These are phyloP conservation scores for Monochamus saltuarius DNA, from an alignment of 1,140 invertebrate species.

Conservation along the genomic window DNA sequence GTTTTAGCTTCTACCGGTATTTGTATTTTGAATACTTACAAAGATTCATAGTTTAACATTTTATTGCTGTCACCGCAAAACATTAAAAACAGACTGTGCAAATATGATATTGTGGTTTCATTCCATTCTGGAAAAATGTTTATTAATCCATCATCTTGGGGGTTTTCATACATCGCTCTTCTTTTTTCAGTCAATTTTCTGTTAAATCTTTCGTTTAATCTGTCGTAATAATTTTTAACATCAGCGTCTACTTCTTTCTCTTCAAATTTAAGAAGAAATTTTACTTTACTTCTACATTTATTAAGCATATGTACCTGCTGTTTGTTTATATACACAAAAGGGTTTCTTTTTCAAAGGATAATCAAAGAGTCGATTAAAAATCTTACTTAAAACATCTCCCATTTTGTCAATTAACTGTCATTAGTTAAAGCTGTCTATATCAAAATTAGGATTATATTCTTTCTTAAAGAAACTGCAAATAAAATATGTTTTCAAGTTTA, in stretches of 20 bases:
- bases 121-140: conserved; percentile 56
- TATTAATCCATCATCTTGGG: conserved; percentile 50
- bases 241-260: no score
- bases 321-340: conserved; percentile 3
- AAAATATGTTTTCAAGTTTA: neutral
- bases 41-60: conserved; percentile 57
- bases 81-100: conserved; percentile 56
- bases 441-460: neutral
- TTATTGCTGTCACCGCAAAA: conserved; percentile 58
- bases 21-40: conserved; percentile 48
- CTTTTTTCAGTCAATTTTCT: conserved; percentile 49
- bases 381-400: neutral
- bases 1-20: no score
- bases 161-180: conserved; percentile 2
- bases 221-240: conserved; percentile 11
- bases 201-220: conserved; percentile 57
- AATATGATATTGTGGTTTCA: conserved; percentile 56
- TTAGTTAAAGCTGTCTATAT: neutral
- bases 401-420: conserved; percentile 2
- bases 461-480: neutral
- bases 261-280: no score
- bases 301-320: neutral
- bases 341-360: conserved; percentile 3
- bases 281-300: no score
- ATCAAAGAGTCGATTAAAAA: neutral